Conservation (phyloP, 2,888 invertebrate species). For the Ecliptopera silaceata region DNA sequence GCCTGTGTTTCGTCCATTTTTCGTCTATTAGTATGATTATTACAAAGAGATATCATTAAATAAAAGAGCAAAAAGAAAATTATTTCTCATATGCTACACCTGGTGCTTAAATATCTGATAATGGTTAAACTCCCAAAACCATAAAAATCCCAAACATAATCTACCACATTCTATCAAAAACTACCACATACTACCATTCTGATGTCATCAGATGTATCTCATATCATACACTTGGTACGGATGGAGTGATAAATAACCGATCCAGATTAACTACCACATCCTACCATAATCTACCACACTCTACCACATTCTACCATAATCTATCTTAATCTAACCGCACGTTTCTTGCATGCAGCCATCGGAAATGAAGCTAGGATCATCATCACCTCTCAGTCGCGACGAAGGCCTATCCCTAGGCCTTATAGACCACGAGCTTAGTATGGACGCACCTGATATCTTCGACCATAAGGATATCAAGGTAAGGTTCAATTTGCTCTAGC, state of each 20-base stretch:
- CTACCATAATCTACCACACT: not conserved
- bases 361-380: slow-evolving; percentile 15
- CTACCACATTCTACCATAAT: not conserved
- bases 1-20: no score
- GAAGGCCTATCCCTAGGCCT: slow-evolving; percentile 23
- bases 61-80: no score
- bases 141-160: no score
- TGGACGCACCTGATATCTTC: slow-evolving; percentile 24
- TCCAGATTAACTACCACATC: no score
- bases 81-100: no score
- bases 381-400: slow-evolving; percentile 17
- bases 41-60: no score
- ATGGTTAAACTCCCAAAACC: no score
- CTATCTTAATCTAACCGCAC: slow-evolving; percentile 1
- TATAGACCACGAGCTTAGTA: slow-evolving; percentile 24
- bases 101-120: no score
- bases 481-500: slow-evolving; percentile 2
- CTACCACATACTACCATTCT: not conserved
- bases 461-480: slow-evolving; percentile 28
- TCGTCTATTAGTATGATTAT: no score
- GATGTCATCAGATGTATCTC: no score
- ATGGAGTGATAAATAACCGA: no score
- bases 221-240: no score
- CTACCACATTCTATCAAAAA: not conserved
- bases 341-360: slow-evolving; percentile 19